Conservation (phyloP, 2,797 vertebrate species). For the Sylvilagus floridanus region DNA sequence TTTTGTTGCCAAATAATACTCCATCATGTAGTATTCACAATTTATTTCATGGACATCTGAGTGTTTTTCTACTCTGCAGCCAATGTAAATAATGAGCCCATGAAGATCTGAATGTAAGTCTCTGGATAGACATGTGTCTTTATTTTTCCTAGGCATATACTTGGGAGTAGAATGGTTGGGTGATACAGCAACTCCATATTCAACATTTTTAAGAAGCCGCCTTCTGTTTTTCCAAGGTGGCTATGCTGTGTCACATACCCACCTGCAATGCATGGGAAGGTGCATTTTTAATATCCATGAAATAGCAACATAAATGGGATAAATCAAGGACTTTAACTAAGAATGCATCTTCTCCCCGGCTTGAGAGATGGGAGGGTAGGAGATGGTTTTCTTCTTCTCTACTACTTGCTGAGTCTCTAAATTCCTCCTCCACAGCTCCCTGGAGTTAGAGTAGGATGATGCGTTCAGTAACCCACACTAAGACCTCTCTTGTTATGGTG, state of each 20-base stretch:
- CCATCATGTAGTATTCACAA: neutral
- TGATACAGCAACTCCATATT: neutral
- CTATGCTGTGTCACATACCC: neutral
- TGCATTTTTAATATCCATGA: constrained; percentile 8
- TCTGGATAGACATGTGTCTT: neutral
- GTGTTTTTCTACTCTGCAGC: neutral
- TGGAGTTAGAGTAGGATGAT: neutral
- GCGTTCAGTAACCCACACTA: neutral
- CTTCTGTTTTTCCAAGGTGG: constrained; percentile 20
- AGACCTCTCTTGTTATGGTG: neutral
- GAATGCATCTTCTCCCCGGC: neutral
- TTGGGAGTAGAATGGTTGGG: neutral
- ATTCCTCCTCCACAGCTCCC: neutral
- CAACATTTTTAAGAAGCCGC: constrained; percentile 27
- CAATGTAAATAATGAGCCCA: neutral
- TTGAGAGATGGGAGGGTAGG: neutral
- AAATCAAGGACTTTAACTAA: neutral
- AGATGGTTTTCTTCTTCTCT: neutral
- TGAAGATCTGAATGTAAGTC: neutral
- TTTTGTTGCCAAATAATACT: constrained; percentile 14
- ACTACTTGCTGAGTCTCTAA: constrained; percentile 8
- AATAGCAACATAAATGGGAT: neutral
- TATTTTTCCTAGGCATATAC: neutral
- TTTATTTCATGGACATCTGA: neutral
- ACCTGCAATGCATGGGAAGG: neutral